Conservation (phyloP, 2,797 vertebrate genomes). For the Chelonia mydas region DNA sequence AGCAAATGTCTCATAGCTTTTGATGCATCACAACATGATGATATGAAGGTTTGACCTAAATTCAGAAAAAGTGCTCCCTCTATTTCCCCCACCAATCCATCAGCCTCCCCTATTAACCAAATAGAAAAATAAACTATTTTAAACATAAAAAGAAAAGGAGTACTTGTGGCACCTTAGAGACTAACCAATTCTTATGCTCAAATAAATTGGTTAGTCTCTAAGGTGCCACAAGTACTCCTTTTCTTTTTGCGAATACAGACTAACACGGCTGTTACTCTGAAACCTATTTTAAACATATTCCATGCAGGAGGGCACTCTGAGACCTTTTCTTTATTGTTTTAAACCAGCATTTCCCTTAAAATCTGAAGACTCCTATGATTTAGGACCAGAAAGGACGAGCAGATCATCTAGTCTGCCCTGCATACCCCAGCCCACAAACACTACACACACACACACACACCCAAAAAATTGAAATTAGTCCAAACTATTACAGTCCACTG, state of each 20-base stretch:
- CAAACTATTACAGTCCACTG: not conserved
- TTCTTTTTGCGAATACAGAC: too few species aligned
- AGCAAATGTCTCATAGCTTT: not conserved
- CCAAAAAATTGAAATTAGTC: not conserved
- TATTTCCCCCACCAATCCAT: not conserved
- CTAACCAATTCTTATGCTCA: too few species aligned
- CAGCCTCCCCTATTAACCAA: not conserved
- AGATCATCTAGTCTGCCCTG: not conserved
- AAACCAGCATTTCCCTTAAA: not conserved
- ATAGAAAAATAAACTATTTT: not conserved
- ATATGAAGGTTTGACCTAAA: not conserved
- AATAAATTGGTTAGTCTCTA: too few species aligned
- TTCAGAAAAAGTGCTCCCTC: not conserved
- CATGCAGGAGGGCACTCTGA: not conserved
- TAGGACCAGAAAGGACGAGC: not conserved
- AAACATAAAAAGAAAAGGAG: too few species aligned
- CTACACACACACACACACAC: not conserved
- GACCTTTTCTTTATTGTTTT: not conserved
- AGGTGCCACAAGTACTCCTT: too few species aligned
- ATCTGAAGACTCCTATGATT: not conserved
- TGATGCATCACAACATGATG: too few species aligned
- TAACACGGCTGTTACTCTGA: too few species aligned
- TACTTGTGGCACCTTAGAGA: too few species aligned
- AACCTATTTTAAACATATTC: too few species aligned
- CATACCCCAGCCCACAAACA: not conserved